Base-by-base conservation (phyloP, 1,140 invertebrate species). In the Copidosoma floridanum region DNA sequence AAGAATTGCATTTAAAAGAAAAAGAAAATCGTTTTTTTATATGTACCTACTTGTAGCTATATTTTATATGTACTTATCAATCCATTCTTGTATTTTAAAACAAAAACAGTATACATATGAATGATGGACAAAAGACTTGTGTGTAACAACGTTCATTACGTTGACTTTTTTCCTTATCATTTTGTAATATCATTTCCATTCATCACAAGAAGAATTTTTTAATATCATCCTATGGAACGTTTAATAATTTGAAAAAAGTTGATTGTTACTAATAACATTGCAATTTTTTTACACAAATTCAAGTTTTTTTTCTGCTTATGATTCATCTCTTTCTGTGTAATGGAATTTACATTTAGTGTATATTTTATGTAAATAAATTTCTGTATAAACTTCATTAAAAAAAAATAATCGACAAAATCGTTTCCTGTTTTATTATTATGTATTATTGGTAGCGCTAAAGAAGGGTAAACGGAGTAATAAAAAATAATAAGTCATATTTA, bases 1-100 rank as follows among this genome's bases (percentile, higher is more conserved):
- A 76, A 76, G 74, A 76, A 69, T 72, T 68, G 73, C 73, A 76
- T 76, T 75, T 75, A 75, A 66, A 66, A 65, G 67, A 43, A n/a
- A n/a, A n/a, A n/a, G n/a, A n/a, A n/a, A 66, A 66, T 60, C 53
- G 52, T 66, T 57, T 51, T 48, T 61, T 52, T 38, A 43, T 44
- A 44, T 60, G 24, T 44, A 21, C 3, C 43, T 51, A 51, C 47
- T 51, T 23, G 41, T 59, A 44, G 48, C 23, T 52, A 26, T 53
- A 35, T 53, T 52, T 43, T 59, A 24, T 57, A 51, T 50, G 7
- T 58, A 43, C 29, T 54, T n/a, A n/a, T n/a, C n/a, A n/a, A n/a
- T n/a, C n/a, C n/a, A n/a, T n/a, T n/a, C n/a, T n/a, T n/a, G n/a
- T n/a, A n/a, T n/a, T n/a, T n/a, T n/a, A n/a, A n/a, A n/a, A n/a